Evolutionary conservation across 2,888 invertebrate species (phyloP).

Genomic region (Lottia gigantea): DNA sequence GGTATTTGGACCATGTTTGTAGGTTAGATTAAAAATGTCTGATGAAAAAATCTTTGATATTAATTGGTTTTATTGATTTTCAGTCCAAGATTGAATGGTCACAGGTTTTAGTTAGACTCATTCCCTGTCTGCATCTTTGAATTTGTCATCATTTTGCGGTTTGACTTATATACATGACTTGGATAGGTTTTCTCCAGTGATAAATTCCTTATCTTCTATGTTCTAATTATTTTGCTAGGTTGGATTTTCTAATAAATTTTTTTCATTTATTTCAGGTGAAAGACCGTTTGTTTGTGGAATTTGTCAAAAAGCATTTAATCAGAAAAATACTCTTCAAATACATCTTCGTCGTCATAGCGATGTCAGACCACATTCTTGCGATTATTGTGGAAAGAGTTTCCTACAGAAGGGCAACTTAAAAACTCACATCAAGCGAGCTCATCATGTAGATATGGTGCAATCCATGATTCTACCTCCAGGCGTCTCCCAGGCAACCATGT

Average conservation of each 20-base stretch:
- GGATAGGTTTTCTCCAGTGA: no score
- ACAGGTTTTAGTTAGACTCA: no score
- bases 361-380: constrained; percentile 62
- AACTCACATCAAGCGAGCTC: constrained; percentile 66
- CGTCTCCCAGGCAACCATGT: background rate
- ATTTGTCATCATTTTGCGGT: no score
- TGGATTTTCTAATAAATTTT: no score
- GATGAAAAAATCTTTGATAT: no score
- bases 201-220: no score
- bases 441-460: constrained; percentile 60
- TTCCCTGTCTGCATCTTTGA: no score
- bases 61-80: no score
- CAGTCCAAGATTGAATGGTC: no score
- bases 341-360: constrained; percentile 66
- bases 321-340: constrained; percentile 67
- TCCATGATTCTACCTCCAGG: constrained; percentile 51
- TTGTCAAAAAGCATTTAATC: constrained; percentile 66
- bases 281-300: constrained; percentile 62
- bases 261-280: constrained; percentile 54
- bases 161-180: no score
- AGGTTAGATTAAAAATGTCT: no score
- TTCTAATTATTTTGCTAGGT: no score
- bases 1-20: background rate
- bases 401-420: constrained; percentile 67
- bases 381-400: constrained; percentile 63